Percentiles rank a stretch among this genome's conserved stretches.
phyloP scores from a whole-genome alignment of 2,888 invertebrate species.

The Apomyelois bistriatella region DNA sequence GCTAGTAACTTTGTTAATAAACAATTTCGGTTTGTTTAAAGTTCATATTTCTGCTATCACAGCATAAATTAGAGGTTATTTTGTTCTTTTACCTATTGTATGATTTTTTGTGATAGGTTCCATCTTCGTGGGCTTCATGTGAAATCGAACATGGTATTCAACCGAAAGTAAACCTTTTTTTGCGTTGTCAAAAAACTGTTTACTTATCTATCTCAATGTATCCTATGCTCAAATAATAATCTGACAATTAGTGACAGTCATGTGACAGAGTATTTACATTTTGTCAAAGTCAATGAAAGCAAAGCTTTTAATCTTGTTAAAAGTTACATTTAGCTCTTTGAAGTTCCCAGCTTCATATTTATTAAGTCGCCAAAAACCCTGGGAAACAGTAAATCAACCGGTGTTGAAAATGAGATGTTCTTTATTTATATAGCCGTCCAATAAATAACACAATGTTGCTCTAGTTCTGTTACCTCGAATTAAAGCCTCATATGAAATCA shows the following conservation, averaged over 20 bases:
- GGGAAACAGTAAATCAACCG: slow-evolving; percentile 42
- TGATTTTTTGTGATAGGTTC: too few relatives aligned
- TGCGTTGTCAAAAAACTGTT: too few relatives aligned
- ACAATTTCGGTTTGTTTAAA: too few relatives aligned
- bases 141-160: too few relatives aligned
- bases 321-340: slow-evolving; percentile 8
- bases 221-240: too few relatives aligned
- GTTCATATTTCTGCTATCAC: too few relatives aligned
- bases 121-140: too few relatives aligned
- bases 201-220: too few relatives aligned
- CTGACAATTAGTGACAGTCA: neutral
- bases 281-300: neutral
- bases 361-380: slow-evolving; percentile 31
- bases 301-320: neutral
- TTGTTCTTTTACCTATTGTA: too few relatives aligned
- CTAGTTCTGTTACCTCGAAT: neutral
- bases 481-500: neutral
- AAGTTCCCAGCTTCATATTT: slow-evolving; percentile 1
- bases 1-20: too few relatives aligned
- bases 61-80: too few relatives aligned
- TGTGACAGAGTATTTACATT: neutral
- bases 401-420: slow-evolving; percentile 35
- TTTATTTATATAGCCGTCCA: slow-evolving; percentile 19
- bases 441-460: slow-evolving; percentile 5
- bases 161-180: too few relatives aligned